Evolutionary conservation across 2,797 vertebrate species (phyloP).

Genomic region (Huso huso): DNA sequence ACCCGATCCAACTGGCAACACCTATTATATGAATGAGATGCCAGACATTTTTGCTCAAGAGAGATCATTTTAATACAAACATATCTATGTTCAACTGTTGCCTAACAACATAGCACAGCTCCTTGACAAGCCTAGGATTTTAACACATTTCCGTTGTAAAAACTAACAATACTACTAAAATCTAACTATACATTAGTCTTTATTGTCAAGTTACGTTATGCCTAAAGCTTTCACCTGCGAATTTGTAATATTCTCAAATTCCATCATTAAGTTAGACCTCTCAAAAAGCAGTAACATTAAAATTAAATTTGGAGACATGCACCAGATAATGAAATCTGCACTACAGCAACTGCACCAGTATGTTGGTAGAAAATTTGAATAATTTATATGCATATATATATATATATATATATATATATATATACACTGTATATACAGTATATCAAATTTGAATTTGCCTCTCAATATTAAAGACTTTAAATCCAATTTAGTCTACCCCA

Average conservation of each 20-base stretch:
- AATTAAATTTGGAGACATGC: too few relatives aligned
- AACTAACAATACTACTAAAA: not conserved
- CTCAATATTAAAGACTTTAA: too few relatives aligned
- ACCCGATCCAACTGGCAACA: conserved; percentile 41
- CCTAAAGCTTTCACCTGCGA: too few relatives aligned
- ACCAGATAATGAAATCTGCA: too few relatives aligned
- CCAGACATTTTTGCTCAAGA: conserved; percentile 40
- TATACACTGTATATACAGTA: too few relatives aligned
- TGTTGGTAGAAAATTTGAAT: too few relatives aligned
- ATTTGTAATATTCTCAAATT: too few relatives aligned
- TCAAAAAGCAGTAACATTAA: too few relatives aligned
- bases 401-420: not conserved
- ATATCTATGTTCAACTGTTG: conserved; percentile 42
- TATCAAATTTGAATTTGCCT: too few relatives aligned
- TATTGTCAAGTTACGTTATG: not conserved
- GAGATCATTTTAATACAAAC: conserved; percentile 51
- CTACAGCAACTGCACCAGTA: too few relatives aligned
- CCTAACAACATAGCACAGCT: conserved; percentile 46
- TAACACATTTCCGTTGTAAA: not conserved
- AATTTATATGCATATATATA: not conserved
- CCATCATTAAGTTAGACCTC: too few relatives aligned
- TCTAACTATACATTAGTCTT: not conserved
- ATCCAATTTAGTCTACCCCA: too few relatives aligned
- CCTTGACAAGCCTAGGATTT: conserved; percentile 35
- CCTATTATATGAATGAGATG: conserved; percentile 44